These are phyloP conservation scores for Carlito syrichta DNA, from an alignment of 2,113 vertebrate genomes.

Conservation along the genomic window DNA sequence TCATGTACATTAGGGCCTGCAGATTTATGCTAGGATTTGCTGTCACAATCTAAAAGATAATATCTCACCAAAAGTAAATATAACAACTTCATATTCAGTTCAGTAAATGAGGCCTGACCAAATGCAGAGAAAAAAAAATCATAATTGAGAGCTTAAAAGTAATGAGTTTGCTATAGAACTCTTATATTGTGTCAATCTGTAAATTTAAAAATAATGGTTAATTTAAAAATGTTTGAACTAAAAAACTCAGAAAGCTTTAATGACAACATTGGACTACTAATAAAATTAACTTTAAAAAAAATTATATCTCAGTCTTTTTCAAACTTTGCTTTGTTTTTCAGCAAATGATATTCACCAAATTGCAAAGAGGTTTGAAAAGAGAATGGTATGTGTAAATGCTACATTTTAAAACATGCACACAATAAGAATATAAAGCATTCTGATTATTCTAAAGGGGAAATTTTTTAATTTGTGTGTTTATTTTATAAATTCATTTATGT, in stretches of 20 bases:
- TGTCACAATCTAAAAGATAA: background rate
- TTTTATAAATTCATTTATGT: background rate
- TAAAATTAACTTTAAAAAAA: background rate
- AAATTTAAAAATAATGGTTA: conserved; percentile 28
- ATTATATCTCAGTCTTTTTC: background rate
- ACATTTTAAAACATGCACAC: background rate
- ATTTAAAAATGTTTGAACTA: conserved; percentile 9
- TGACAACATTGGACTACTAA: background rate
- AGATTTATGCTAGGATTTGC: background rate
- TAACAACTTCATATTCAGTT: background rate
- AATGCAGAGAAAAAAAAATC: conserved; percentile 18
- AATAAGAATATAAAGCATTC: background rate
- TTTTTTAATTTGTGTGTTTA: background rate
- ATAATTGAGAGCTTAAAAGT: conserved; percentile 14
- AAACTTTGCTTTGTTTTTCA: background rate
- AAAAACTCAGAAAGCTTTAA: background rate
- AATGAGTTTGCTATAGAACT: background rate
- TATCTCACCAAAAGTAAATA: background rate
- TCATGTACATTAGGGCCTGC: background rate
- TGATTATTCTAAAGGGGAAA: background rate
- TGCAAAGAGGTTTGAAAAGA: background rate
- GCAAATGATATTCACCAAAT: background rate
- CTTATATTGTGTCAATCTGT: background rate
- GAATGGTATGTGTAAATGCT: background rate
- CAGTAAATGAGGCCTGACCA: conserved; percentile 16